Percentiles rank a stretch among this genome's conserved stretches.
phyloP scores from a whole-genome alignment of 2,888 invertebrate genomes.

The Polydrusus pterygomalis region DNA sequence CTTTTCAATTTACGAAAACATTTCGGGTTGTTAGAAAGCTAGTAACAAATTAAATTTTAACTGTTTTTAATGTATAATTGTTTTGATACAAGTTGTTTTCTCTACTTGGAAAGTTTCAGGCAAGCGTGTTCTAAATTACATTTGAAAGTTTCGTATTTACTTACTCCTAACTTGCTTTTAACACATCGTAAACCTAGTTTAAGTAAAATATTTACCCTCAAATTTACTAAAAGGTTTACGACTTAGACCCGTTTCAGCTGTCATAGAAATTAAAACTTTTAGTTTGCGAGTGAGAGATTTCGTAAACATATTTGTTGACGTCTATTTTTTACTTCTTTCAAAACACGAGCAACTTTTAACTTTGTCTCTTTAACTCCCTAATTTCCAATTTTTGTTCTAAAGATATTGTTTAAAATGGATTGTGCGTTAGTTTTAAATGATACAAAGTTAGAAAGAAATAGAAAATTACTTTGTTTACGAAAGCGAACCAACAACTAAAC shows the following conservation, averaged over 20 bases:
- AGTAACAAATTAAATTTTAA: conserved; percentile 10
- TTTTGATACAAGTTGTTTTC: conserved; percentile 3
- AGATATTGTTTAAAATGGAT: too few species aligned
- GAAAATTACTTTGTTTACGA: too few species aligned
- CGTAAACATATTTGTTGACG: neutral
- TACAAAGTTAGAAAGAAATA: too few species aligned
- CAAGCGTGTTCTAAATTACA: conserved; percentile 3
- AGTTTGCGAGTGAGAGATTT: neutral
- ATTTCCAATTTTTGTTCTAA: too few species aligned
- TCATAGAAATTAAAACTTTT: neutral
- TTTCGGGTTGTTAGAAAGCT: neutral
- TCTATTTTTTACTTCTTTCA: neutral
- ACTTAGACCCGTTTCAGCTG: neutral
- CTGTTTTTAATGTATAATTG: conserved; percentile 10
- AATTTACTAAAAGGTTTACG: conserved; percentile 19
- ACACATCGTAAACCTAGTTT: conserved; percentile 24
- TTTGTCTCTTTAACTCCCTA: too few species aligned
- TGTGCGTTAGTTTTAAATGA: too few species aligned
- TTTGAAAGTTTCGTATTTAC: conserved; percentile 14
- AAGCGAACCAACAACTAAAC: too few species aligned
- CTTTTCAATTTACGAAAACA: too few species aligned
- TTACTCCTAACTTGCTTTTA: conserved; percentile 15
- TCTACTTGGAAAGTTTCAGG: conserved; percentile 2
- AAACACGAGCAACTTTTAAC: too few species aligned
- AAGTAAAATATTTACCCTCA: conserved; percentile 19